Evolutionary conservation across 2,797 vertebrate species (phyloP).

Genomic region (Austrolebias charrua): DNA sequence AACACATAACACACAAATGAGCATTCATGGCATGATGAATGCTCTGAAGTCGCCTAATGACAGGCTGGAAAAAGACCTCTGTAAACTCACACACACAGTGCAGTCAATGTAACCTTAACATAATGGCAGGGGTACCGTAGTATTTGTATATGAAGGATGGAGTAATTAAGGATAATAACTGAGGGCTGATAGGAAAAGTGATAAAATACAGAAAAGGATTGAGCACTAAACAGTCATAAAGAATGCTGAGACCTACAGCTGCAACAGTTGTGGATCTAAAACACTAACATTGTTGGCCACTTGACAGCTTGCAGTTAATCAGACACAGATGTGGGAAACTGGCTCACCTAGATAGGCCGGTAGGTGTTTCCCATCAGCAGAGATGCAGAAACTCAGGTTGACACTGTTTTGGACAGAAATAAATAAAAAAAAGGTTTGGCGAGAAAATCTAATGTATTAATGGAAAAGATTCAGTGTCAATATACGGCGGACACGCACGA

Average conservation of each 20-base stretch:
- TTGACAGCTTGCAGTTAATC: slow-evolving; percentile 48
- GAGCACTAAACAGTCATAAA: slow-evolving; percentile 23
- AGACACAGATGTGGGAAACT: slow-evolving; percentile 64
- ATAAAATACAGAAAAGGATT: slow-evolving; percentile 26
- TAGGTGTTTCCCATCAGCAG: slow-evolving; percentile 89
- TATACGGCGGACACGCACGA: slow-evolving; percentile 20
- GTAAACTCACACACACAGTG: slow-evolving; percentile 48
- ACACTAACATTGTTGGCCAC: slow-evolving; percentile 29
- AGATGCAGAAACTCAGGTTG: slow-evolving; percentile 93
- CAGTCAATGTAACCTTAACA: slow-evolving; percentile 36
- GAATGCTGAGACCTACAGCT: slow-evolving; percentile 29
- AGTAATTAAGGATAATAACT: slow-evolving; percentile 57
- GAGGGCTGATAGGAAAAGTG: slow-evolving; percentile 23
- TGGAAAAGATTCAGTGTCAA: slow-evolving; percentile 45
- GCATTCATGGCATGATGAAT: slow-evolving; percentile 54
- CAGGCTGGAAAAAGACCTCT: slow-evolving; percentile 38
- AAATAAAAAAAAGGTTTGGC: slow-evolving; percentile 46
- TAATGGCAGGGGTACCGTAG: slow-evolving; percentile 25
- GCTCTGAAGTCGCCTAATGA: slow-evolving; percentile 37
- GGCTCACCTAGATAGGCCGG: slow-evolving; percentile 86
- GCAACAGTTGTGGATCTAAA: slow-evolving; percentile 31
- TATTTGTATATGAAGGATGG: slow-evolving; percentile 30
- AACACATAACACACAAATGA: slow-evolving; percentile 52
- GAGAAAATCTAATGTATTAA: slow-evolving; percentile 48
- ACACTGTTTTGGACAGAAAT: slow-evolving; percentile 80